These are phyloP conservation scores for Synergus laeviventris DNA, from an alignment of 2,888 invertebrate genomes.

Conservation along the genomic window DNA sequence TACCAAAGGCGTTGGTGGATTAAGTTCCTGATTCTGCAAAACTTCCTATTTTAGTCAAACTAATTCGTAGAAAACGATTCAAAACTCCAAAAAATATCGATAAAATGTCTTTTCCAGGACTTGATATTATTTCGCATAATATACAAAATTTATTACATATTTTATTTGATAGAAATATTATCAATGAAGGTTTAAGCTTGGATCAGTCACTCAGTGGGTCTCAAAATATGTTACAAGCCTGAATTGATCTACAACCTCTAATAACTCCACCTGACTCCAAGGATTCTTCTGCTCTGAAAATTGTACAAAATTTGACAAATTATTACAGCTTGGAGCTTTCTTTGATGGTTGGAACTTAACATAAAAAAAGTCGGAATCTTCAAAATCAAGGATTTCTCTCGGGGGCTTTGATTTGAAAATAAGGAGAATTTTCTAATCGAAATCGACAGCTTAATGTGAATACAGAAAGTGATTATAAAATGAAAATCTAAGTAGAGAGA, in stretches of 20 bases:
- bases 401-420: neutral
- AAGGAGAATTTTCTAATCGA: neutral
- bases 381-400: slow-evolving; percentile 15
- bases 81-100: neutral
- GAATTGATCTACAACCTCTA: slow-evolving; percentile 44
- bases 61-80: neutral
- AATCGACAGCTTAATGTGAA: slow-evolving; percentile 18
- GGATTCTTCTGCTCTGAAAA: slow-evolving; percentile 51
- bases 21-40: neutral
- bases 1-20: neutral
- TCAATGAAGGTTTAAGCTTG: neutral
- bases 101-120: neutral
- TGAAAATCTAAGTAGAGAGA: slow-evolving; percentile 2
- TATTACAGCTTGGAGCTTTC: slow-evolving; percentile 27
- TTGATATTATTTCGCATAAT: neutral
- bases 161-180: slow-evolving; percentile 4
- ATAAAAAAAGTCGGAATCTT: neutral
- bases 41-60: slow-evolving; percentile 23
- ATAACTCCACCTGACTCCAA: slow-evolving; percentile 60
- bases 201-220: slow-evolving; percentile 23
- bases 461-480: slow-evolving; percentile 26
- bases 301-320: slow-evolving; percentile 42
- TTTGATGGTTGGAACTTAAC: slow-evolving; percentile 3
- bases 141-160: neutral
- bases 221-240: slow-evolving; percentile 9